Conservation (phyloP, 2,797 vertebrate species). For the Mus minutoides region DNA sequence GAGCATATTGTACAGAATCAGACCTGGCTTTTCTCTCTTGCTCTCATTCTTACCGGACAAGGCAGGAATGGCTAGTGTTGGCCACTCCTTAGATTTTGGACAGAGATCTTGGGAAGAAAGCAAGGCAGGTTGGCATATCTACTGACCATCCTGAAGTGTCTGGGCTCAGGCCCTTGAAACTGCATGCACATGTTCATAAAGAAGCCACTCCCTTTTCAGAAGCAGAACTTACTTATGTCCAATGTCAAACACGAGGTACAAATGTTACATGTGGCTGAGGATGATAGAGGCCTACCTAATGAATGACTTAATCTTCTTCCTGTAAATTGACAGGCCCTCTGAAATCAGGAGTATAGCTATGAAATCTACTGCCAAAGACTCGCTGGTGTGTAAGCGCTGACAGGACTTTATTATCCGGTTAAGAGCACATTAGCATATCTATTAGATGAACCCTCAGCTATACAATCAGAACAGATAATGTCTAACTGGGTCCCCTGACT, state of each 20-base stretch:
- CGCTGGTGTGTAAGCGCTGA: not conserved
- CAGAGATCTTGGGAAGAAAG: not conserved
- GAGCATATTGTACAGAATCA: not conserved
- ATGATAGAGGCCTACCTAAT: slow-evolving; percentile 1
- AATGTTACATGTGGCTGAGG: not conserved
- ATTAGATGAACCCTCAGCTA: slow-evolving; percentile 53
- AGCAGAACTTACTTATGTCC: not conserved
- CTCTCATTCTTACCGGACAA: not conserved
- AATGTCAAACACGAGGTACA: not conserved
- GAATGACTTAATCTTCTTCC: slow-evolving; percentile 59
- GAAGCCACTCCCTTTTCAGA: not conserved
- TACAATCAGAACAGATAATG: not conserved
- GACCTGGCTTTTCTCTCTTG: not conserved
- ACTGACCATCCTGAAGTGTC: not conserved
- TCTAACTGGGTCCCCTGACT: slow-evolving; percentile 33
- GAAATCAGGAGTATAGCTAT: slow-evolving; percentile 37
- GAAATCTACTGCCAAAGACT: slow-evolving; percentile 11
- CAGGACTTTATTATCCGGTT: slow-evolving; percentile 57
- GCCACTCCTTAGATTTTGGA: not conserved
- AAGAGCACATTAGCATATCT: slow-evolving; percentile 72
- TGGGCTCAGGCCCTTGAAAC: no score
- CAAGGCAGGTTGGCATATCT: not conserved
- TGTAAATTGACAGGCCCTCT: slow-evolving; percentile 17
- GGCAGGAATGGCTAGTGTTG: fast-evolving
- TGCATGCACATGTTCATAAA: not conserved